Percentiles rank a stretch among this genome's conserved stretches.
These are phyloP conservation scores for Teinopalpus imperialis DNA, from an alignment of 2,888 invertebrate genomes.

Conservation along the genomic window DNA sequence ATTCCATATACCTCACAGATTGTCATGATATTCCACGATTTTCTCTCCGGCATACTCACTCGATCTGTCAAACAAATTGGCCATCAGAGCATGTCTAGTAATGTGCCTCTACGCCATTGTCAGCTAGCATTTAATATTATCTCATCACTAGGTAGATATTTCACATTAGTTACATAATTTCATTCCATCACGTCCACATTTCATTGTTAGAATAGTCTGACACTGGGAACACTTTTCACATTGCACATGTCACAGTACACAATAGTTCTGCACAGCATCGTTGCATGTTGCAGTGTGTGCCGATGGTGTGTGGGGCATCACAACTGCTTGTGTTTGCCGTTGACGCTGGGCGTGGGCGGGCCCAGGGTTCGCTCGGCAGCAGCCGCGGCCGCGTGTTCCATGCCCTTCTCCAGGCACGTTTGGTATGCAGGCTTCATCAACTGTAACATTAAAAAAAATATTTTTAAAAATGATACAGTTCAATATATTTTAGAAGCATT, in stretches of 20 bases:
- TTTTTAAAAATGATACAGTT: no score
- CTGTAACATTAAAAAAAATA: no score
- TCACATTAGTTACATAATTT: not conserved
- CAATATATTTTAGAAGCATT: no score
- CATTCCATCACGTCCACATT: not conserved
- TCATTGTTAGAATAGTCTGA: not conserved
- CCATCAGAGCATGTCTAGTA: no score
- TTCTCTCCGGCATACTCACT: no score
- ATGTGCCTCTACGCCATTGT: no score
- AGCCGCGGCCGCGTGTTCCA: conserved; percentile 90
- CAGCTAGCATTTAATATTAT: no score
- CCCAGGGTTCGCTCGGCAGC: conserved; percentile 87
- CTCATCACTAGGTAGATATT: no score
- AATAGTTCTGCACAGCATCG: conserved; percentile 28
- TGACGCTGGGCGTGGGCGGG: conserved; percentile 71
- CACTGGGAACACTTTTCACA: not conserved
- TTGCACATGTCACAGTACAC: not conserved
- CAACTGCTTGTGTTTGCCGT: conserved; percentile 84
- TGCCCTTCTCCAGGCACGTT: conserved; percentile 89
- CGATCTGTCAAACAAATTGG: no score
- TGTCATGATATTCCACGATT: no score
- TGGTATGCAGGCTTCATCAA: conserved; percentile 92
- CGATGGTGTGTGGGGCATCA: conserved; percentile 61
- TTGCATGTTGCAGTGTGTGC: conserved; percentile 26
- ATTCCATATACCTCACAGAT: no score